These are phyloP conservation scores for Elachura formosa DNA, from an alignment of 2,113 vertebrate species.

Conservation along the genomic window DNA sequence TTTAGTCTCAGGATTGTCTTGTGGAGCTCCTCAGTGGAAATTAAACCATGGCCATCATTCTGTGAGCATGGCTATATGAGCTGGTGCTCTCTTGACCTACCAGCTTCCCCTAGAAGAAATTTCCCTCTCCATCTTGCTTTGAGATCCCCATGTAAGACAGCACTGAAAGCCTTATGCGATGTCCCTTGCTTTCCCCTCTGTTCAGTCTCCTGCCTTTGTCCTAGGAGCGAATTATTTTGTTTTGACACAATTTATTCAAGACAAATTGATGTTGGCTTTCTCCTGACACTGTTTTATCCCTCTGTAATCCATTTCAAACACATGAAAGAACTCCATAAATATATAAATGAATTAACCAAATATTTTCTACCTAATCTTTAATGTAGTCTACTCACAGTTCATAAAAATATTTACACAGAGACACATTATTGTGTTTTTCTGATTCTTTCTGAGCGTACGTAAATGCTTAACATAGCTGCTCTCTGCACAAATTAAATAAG, in stretches of 20 bases:
- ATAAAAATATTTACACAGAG: slow-evolving; percentile 9
- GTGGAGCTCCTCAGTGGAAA: not conserved
- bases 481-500: slow-evolving; percentile 7
- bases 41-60: not conserved
- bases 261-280: not conserved
- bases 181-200: not conserved
- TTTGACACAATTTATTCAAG: not conserved
- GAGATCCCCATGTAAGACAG: not conserved
- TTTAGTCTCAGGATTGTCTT: not conserved
- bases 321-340: slow-evolving; percentile 16
- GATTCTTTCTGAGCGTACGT: not conserved
- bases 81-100: not conserved
- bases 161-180: not conserved
- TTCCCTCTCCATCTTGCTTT: not conserved
- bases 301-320: slow-evolving; percentile 30
- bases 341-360: slow-evolving; percentile 22
- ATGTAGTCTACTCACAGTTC: not conserved
- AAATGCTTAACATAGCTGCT: not conserved
- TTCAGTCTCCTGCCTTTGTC: not conserved
- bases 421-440: not conserved
- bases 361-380: slow-evolving; percentile 24
- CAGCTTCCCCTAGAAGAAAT: not conserved
- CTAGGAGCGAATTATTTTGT: not conserved
- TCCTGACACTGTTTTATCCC: not conserved
- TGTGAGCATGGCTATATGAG: not conserved